Percentiles rank a stretch among this genome's conserved stretches.
Conservation (phyloP, 2,888 invertebrate species). For the Eupithecia subumbrata region DNA sequence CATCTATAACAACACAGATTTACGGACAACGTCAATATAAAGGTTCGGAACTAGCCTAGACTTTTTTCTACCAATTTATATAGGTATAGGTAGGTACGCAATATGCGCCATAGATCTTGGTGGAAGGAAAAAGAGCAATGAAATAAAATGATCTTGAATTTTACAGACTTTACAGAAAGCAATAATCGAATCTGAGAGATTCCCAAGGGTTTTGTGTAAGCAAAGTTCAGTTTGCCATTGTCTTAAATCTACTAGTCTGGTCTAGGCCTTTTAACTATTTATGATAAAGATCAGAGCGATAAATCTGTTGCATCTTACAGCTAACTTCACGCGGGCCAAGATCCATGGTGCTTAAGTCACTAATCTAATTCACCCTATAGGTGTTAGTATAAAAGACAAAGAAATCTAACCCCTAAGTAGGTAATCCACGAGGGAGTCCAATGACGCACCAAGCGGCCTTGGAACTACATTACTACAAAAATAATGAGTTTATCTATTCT, state of each 20-base stretch:
- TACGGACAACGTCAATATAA: constrained; percentile 73
- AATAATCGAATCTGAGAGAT: not conserved
- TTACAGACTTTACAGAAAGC: not conserved
- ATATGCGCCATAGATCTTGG: not conserved
- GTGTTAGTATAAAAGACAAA: constrained; percentile 29
- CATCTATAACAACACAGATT: constrained; percentile 83
- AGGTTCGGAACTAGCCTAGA: constrained; percentile 47
- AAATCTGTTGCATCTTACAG: constrained; percentile 1
- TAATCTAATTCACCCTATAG: constrained; percentile 11
- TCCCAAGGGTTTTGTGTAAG: not conserved
- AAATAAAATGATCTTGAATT: not conserved
- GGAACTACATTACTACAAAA: constrained; percentile 55
- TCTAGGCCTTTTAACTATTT: not conserved
- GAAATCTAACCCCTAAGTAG: constrained; percentile 21
- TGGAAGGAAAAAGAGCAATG: not conserved
- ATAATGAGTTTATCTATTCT: constrained; percentile 52
- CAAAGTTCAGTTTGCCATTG: not conserved
- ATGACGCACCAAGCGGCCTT: constrained; percentile 59
- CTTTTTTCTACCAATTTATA: constrained; percentile 12
- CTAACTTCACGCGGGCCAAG: constrained; percentile 14
- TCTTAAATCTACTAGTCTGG: not conserved
- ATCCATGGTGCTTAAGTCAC: constrained; percentile 1
- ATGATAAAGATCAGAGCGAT: not conserved
- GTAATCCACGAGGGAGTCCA: constrained; percentile 22
- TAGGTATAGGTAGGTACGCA: not conserved